Percentiles rank a stretch among this genome's conserved stretches.
Evolutionary conservation across 2,113 vertebrate species (phyloP).

Genomic region (Alectura lathami): DNA sequence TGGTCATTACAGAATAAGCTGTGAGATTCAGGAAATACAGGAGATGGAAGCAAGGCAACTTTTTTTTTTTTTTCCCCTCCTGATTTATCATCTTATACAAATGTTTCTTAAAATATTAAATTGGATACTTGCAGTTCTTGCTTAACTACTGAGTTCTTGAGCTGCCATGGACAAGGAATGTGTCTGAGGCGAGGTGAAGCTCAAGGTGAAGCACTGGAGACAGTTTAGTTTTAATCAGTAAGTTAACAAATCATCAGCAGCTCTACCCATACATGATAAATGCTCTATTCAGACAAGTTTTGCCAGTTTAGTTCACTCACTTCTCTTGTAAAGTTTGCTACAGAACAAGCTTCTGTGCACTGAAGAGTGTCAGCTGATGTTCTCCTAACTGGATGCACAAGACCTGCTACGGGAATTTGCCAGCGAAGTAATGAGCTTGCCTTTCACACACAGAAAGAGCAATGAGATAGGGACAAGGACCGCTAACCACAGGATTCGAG

Average conservation of each 20-base stretch:
- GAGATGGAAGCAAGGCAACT: background rate
- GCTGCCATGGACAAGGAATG: background rate
- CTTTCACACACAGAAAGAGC: background rate
- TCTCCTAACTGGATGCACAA: background rate
- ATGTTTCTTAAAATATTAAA: background rate
- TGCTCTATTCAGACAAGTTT: background rate
- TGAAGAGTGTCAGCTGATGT: background rate
- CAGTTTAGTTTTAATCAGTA: background rate
- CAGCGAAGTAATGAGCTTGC: background rate
- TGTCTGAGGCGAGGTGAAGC: background rate
- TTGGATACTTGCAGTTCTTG: background rate
- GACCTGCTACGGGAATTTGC: background rate
- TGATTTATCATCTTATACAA: background rate
- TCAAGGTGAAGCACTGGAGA: background rate
- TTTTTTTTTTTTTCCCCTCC: accelerated
- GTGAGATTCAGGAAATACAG: background rate
- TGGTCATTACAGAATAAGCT: background rate
- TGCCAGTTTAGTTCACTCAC: background rate
- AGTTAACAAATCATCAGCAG: background rate
- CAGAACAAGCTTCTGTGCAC: background rate
- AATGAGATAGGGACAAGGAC: background rate
- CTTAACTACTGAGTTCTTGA: background rate
- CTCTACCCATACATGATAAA: background rate
- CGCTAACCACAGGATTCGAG: background rate
- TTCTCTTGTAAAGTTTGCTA: background rate